Evolutionary conservation across 1,140 invertebrate genomes (phyloP).

Genomic region (Drosophila pseudoobscura): DNA sequence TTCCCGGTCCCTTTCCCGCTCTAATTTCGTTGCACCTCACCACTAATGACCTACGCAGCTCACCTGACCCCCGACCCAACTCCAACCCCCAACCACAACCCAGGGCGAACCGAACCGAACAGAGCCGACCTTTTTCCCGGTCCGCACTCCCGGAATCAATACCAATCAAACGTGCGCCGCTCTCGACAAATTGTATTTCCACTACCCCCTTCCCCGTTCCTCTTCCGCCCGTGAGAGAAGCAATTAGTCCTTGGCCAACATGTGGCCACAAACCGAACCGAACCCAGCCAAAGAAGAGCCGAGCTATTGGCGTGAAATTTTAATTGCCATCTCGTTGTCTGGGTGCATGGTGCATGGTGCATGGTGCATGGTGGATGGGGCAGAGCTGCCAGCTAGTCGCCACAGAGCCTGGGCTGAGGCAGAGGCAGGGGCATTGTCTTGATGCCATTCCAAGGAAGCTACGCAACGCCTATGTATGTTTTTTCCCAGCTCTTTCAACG

Average conservation of each 20-base stretch:
- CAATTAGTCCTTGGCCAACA: conserved; percentile 66
- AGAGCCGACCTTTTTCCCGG: not conserved
- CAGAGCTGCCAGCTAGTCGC: too few relatives aligned
- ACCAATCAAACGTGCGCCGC: conserved; percentile 77
- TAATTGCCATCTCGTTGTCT: conserved; percentile 60
- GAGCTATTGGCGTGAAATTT: conserved; percentile 79
- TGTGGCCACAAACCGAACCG: conserved; percentile 41
- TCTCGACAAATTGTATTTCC: conserved; percentile 74
- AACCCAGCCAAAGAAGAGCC: conserved; percentile 7
- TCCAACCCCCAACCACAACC: not conserved
- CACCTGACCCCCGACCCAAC: conserved; percentile 27
- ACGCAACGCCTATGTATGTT: too few relatives aligned
- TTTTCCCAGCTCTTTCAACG: too few relatives aligned
- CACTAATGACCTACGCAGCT: conserved; percentile 64
- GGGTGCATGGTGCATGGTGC: not conserved
- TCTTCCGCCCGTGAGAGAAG: conserved; percentile 45
- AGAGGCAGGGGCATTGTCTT: too few relatives aligned
- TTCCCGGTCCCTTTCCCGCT: conserved; percentile 49
- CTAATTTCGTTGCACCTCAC: conserved; percentile 69
- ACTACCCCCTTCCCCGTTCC: conserved; percentile 22
- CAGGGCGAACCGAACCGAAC: not conserved
- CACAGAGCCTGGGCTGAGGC: too few relatives aligned
- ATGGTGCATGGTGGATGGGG: too few relatives aligned
- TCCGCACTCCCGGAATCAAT: conserved; percentile 63
- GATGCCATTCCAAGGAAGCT: too few relatives aligned